phyloP scores from a whole-genome alignment of 2,888 invertebrate genomes.

The Ochropacha duplaris region DNA sequence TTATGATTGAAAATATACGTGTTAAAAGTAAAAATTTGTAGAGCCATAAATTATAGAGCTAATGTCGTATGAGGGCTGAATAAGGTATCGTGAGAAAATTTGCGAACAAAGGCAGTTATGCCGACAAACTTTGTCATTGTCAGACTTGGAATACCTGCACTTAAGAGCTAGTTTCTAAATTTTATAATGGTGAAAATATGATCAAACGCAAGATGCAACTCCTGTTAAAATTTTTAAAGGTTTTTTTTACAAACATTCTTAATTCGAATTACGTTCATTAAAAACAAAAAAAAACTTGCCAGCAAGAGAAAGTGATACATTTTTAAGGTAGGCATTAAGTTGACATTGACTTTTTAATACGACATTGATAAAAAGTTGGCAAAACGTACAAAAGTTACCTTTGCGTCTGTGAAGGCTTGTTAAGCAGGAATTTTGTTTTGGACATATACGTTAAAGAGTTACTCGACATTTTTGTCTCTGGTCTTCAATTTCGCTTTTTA shows the following conservation, averaged over 20 bases:
- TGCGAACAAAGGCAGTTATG: background rate
- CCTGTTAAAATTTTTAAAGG: too few relatives aligned
- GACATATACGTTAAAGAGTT: background rate
- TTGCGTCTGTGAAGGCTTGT: conserved; percentile 15
- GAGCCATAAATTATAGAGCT: background rate
- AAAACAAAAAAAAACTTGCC: background rate
- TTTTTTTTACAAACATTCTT: background rate
- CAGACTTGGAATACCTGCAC: background rate
- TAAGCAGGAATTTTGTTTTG: conserved; percentile 18
- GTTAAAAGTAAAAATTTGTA: background rate
- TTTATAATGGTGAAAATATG: background rate
- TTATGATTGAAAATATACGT: background rate
- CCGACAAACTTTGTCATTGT: conserved; percentile 8
- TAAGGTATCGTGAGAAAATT: background rate
- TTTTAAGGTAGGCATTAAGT: conserved; percentile 42
- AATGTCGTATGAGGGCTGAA: background rate
- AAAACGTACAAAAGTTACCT: conserved; percentile 27
- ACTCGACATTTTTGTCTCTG: background rate
- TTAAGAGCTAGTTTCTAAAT: background rate
- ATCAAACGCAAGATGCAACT: too few relatives aligned
- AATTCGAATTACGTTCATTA: background rate
- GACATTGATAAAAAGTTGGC: conserved; percentile 57
- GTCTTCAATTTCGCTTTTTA: background rate
- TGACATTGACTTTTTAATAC: conserved; percentile 51
- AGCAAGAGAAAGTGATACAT: conserved; percentile 50